Conservation (phyloP, 2,888 invertebrate species). For the Ormyrus thymus region DNA sequence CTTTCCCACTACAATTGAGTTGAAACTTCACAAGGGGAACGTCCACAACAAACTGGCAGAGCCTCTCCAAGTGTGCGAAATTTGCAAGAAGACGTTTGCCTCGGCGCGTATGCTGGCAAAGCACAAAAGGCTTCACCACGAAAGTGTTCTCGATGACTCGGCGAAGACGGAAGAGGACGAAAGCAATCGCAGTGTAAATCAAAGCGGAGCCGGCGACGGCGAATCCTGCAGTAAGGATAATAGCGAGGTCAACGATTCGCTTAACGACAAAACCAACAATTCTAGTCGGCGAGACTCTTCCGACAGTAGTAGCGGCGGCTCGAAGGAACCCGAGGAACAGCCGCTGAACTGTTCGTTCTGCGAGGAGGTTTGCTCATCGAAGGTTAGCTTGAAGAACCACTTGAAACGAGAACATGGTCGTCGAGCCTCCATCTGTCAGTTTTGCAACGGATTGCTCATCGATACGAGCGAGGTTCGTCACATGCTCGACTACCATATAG, state of each 20-base stretch:
- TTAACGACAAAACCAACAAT: conserved; percentile 15
- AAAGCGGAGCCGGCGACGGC: not conserved
- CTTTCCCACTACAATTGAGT: conserved; percentile 32
- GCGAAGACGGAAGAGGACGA: not conserved
- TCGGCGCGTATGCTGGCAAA: conserved; percentile 43
- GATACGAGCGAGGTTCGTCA: conserved; percentile 60
- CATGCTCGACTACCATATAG: conserved; percentile 61
- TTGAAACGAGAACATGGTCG: conserved; percentile 57
- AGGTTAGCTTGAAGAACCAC: conserved; percentile 57
- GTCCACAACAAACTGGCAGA: conserved; percentile 9
- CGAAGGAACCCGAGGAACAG: conserved; percentile 48
- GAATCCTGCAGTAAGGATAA: conserved; percentile 15
- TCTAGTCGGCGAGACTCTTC: conserved; percentile 46
- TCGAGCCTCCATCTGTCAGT: conserved; percentile 58
- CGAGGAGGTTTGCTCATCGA: conserved; percentile 47
- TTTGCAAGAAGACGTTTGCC: conserved; percentile 58
- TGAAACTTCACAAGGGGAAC: conserved; percentile 42
- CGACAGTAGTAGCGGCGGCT: conserved; percentile 41
- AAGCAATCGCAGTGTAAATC: not conserved
- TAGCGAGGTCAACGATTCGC: conserved; percentile 17
- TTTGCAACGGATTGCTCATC: conserved; percentile 60
- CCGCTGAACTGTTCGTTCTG: conserved; percentile 47
- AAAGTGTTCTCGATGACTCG: not conserved
- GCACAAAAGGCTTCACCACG: conserved; percentile 44
- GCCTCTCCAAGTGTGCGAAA: conserved; percentile 51